These are phyloP conservation scores for Perizoma flavofasciatum DNA, from an alignment of 2,888 invertebrate genomes.

Conservation along the genomic window DNA sequence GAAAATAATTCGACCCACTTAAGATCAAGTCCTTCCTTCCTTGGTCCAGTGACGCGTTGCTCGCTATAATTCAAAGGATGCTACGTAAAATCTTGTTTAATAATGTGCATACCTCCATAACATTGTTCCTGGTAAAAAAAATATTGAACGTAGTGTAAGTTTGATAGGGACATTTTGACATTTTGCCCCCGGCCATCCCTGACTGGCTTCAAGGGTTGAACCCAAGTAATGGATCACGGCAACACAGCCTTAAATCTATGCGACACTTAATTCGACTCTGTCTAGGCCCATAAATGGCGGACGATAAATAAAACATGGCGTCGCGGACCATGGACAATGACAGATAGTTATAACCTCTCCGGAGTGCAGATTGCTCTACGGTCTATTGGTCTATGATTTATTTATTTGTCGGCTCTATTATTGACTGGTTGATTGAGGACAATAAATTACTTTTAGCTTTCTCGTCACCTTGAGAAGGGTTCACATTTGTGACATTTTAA, in stretches of 20 bases:
- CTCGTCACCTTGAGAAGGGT: background rate
- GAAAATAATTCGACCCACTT: too few relatives aligned
- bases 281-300: conserved; percentile 32
- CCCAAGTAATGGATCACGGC: conserved; percentile 10
- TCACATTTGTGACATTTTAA: too few relatives aligned
- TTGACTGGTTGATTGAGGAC: conserved; percentile 12
- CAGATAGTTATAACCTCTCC: conserved; percentile 39
- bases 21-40: too few relatives aligned
- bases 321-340: conserved; percentile 38
- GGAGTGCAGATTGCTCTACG: conserved; percentile 23
- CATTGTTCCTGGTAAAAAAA: background rate
- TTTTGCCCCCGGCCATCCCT: conserved; percentile 2
- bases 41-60: too few relatives aligned
- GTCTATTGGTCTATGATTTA: conserved; percentile 25
- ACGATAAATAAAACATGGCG: conserved; percentile 38
- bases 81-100: too few relatives aligned
- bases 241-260: conserved; percentile 18
- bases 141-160: conserved; percentile 5
- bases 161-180: conserved; percentile 1
- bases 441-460: background rate
- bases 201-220: conserved; percentile 5
- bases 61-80: too few relatives aligned
- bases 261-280: conserved; percentile 23
- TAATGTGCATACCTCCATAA: too few relatives aligned
- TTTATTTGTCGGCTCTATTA: conserved; percentile 25